Evolutionary conservation across 2,797 vertebrate species (phyloP).

Genomic region (Peromyscus aztecus): DNA sequence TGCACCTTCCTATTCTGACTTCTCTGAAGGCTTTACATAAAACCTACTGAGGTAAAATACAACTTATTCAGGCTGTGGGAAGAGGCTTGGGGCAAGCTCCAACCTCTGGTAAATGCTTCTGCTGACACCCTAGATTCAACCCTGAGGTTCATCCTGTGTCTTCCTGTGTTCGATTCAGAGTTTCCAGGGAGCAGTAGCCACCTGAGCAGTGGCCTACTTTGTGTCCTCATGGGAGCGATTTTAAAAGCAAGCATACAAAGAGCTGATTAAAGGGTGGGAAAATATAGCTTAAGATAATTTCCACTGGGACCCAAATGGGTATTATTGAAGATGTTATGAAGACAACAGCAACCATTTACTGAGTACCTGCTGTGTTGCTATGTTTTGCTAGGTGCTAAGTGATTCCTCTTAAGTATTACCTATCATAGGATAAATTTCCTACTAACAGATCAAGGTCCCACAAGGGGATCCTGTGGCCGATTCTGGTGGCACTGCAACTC

Average conservation of each 20-base stretch:
- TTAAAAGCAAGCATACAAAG: not conserved
- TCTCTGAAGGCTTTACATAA: not conserved
- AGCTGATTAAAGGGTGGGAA: constrained; percentile 11
- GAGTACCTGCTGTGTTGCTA: not conserved
- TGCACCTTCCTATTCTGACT: not conserved
- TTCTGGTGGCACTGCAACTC: not conserved
- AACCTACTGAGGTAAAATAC: not conserved
- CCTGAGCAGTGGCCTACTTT: not conserved
- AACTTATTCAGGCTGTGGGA: not conserved
- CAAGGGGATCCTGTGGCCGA: not conserved
- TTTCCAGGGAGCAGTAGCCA: not conserved
- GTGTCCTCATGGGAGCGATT: not conserved
- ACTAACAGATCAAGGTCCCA: not conserved
- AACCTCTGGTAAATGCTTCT: not conserved
- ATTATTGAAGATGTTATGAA: not conserved
- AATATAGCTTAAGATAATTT: not conserved
- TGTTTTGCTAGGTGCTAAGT: not conserved
- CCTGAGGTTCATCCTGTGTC: not conserved
- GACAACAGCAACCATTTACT: not conserved
- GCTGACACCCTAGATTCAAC: constrained; percentile 1
- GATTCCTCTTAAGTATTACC: not conserved
- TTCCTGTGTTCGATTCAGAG: not conserved
- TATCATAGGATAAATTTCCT: constrained; percentile 39
- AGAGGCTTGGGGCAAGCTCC: not conserved
- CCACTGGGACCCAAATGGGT: not conserved